phyloP scores from a whole-genome alignment of 2,797 vertebrate species.

The Tamandua tetradactyla region DNA sequence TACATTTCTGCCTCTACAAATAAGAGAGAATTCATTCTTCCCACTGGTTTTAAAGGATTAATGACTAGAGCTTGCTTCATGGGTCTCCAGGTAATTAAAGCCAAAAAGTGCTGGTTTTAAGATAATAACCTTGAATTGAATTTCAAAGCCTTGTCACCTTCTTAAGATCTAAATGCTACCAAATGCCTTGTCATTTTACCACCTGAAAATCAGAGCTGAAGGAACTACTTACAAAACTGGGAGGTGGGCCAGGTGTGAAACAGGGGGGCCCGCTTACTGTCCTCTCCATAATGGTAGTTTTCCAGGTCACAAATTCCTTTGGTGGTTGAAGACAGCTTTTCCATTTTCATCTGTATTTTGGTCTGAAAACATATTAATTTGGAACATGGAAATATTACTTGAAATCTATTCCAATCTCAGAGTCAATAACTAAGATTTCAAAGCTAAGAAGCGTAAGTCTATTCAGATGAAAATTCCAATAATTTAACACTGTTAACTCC shows the following conservation, averaged over 20 bases:
- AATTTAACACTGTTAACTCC: neutral
- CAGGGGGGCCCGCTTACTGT: constrained; percentile 82
- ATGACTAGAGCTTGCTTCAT: neutral
- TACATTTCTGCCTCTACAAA: neutral
- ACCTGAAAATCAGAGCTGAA: neutral
- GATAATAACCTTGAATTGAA: neutral
- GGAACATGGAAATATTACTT: neutral
- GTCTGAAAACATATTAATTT: constrained; percentile 83
- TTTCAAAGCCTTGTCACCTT: neutral
- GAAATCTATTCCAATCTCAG: neutral
- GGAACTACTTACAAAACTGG: constrained; percentile 90
- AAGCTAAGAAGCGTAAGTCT: neutral
- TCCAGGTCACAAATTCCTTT: constrained; percentile 92
- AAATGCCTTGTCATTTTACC: neutral
- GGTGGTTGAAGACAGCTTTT: constrained; percentile 89
- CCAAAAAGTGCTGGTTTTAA: neutral
- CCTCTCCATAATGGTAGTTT: constrained; percentile 86
- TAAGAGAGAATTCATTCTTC: neutral
- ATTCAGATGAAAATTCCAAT: neutral
- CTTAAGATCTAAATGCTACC: neutral
- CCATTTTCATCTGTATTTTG: constrained; percentile 92
- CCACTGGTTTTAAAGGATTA: neutral
- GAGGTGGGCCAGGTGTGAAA: constrained; percentile 93
- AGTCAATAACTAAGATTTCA: neutral
- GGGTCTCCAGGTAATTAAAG: neutral